Evolutionary conservation across 2,113 vertebrate genomes (phyloP).

Genomic region (Corydoras maculifer): DNA sequence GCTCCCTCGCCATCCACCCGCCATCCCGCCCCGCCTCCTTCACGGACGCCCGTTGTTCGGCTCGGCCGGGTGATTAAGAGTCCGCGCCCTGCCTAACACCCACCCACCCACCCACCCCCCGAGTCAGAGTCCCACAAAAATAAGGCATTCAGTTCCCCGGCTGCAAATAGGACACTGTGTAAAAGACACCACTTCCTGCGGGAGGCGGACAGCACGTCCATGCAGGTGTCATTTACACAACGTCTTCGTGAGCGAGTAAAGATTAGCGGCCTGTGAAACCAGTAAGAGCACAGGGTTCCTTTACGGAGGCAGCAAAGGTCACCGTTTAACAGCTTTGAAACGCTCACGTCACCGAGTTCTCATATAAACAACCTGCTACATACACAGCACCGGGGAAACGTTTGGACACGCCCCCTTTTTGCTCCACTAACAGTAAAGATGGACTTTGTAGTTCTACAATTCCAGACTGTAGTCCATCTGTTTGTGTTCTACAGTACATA

Average conservation of each 20-base stretch:
- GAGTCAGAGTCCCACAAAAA: slow-evolving; percentile 1
- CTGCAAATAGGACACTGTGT: slow-evolving; percentile 18
- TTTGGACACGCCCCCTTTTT: too few species aligned
- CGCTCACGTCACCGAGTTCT: background rate
- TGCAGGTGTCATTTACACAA: slow-evolving; percentile 37
- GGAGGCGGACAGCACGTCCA: slow-evolving; percentile 36
- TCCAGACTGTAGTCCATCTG: too few species aligned
- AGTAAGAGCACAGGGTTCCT: background rate
- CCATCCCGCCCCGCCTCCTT: slow-evolving; percentile 32
- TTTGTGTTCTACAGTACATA: too few species aligned
- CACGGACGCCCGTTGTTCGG: slow-evolving; percentile 43
- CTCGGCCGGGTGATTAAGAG: slow-evolving; percentile 54
- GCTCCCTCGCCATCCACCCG: background rate
- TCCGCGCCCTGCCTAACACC: too few species aligned
- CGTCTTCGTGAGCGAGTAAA: slow-evolving; percentile 39
- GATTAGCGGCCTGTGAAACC: slow-evolving; percentile 2
- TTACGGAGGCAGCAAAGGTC: slow-evolving; percentile 30
- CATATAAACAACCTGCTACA: background rate
- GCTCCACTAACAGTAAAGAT: too few species aligned
- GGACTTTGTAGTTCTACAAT: too few species aligned
- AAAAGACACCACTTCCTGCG: slow-evolving; percentile 28
- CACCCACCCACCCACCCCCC: slow-evolving; percentile 16
- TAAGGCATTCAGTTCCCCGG: background rate
- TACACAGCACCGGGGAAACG: too few species aligned
- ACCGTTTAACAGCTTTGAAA: slow-evolving; percentile 20